A percentile compares a stretch with the other conserved stretches of the same genome.
phyloP scores from a whole-genome alignment of 2,113 vertebrate species.

The Chrysochloris asiatica region DNA sequence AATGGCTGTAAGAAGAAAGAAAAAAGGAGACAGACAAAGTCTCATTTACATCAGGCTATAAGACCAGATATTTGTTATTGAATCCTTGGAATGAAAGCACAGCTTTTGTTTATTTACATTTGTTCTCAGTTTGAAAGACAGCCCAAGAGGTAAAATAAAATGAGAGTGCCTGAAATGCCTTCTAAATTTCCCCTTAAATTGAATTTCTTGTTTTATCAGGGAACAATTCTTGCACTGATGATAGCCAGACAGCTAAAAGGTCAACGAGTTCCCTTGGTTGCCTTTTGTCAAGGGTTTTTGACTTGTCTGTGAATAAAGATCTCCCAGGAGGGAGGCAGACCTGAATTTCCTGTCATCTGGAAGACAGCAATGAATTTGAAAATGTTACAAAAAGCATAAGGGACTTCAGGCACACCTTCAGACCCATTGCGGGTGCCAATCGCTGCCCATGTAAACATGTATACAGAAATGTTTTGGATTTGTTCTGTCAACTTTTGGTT shows the following conservation, averaged over 20 bases:
- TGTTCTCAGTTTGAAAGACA: slow-evolving; percentile 88
- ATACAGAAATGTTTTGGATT: slow-evolving; percentile 90
- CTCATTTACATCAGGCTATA: slow-evolving; percentile 61
- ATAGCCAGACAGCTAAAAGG: slow-evolving; percentile 91
- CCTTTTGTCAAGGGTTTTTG: slow-evolving; percentile 94
- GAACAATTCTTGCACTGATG: slow-evolving; percentile 92
- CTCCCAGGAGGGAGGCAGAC: slow-evolving; percentile 88
- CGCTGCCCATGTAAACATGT: slow-evolving; percentile 88
- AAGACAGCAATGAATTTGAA: slow-evolving; percentile 92
- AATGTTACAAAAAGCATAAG: slow-evolving; percentile 93
- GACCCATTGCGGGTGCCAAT: slow-evolving; percentile 86
- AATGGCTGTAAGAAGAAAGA: slow-evolving; percentile 14
- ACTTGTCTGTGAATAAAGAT: slow-evolving; percentile 92
- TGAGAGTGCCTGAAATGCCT: slow-evolving; percentile 84
- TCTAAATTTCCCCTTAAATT: slow-evolving; percentile 87
- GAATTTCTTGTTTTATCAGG: slow-evolving; percentile 91
- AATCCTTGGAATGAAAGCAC: slow-evolving; percentile 66
- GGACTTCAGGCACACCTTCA: slow-evolving; percentile 89
- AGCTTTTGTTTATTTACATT: slow-evolving; percentile 85
- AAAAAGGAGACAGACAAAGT: background rate
- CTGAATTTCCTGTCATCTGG: slow-evolving; percentile 90
- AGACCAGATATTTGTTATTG: slow-evolving; percentile 65
- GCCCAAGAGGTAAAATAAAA: slow-evolving; percentile 86
- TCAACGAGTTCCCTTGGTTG: slow-evolving; percentile 90
- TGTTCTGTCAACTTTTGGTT: slow-evolving; percentile 90